phyloP scores from a whole-genome alignment of 2,113 vertebrate species.

The Macquaria ambigua region DNA sequence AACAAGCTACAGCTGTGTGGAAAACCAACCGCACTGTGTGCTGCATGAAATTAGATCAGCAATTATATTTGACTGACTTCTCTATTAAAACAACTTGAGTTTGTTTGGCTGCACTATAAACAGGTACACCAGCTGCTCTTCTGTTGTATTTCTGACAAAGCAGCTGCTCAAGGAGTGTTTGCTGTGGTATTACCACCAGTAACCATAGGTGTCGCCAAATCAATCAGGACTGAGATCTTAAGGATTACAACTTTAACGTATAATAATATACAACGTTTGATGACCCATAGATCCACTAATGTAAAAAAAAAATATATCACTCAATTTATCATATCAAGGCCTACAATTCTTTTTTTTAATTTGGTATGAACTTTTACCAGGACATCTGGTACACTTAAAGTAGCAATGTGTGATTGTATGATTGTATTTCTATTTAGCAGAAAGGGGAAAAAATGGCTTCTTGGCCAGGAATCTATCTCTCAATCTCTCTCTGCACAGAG shows the following conservation, averaged over 20 bases:
- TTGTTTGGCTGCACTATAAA: constrained; percentile 4
- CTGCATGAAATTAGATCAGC: neutral
- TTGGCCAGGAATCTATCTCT: neutral
- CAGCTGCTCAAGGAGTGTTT: neutral
- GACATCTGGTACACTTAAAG: neutral
- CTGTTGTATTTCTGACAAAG: neutral
- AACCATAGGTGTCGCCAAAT: neutral
- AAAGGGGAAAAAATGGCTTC: neutral
- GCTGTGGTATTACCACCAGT: neutral
- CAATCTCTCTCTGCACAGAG: neutral
- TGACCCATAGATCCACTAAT: no score
- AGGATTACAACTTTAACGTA: neutral
- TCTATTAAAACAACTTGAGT: neutral
- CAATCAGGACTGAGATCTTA: neutral
- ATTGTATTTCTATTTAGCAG: neutral
- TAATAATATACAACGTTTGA: neutral
- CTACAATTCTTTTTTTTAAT: no score
- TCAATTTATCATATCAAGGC: neutral
- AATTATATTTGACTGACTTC: neutral
- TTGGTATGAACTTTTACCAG: neutral
- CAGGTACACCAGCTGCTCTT: no score
- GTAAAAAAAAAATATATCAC: no score
- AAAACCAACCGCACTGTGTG: neutral
- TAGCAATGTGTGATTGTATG: neutral
- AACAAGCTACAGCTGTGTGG: neutral